Evolutionary conservation across 2,888 invertebrate genomes (phyloP).

Genomic region (Patella ulyssiponensis): DNA sequence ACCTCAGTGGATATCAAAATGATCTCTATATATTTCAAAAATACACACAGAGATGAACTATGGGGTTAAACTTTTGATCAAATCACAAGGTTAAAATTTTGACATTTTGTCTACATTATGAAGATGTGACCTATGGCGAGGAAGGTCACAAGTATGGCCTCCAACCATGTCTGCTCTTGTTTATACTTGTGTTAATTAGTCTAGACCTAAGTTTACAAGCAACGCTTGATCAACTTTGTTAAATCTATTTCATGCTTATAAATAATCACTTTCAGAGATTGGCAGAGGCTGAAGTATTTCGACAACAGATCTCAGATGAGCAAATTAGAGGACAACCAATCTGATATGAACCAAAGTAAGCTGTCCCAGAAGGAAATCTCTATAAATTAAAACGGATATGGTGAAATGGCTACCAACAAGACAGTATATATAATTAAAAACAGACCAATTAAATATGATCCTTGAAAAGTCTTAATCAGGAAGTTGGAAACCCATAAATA

Average conservation of each 20-base stretch:
- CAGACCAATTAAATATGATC: not conserved
- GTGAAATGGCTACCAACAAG: not conserved
- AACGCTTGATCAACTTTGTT: constrained; percentile 8
- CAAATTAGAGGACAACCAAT: not conserved
- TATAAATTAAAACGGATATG: not conserved
- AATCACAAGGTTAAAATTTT: no score
- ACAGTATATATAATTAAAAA: not conserved
- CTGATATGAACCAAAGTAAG: not conserved
- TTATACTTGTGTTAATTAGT: not conserved
- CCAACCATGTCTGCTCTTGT: not conserved
- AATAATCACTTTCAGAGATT: constrained; percentile 5
- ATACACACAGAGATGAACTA: no score
- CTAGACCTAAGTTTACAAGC: constrained; percentile 6
- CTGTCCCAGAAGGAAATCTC: not conserved
- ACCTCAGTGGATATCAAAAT: no score
- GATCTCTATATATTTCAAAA: no score
- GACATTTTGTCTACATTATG: not conserved
- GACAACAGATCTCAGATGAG: not conserved
- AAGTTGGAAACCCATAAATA: no score
- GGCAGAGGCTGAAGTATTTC: not conserved
- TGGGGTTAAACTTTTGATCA: no score
- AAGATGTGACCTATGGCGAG: not conserved
- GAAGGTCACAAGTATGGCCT: not conserved
- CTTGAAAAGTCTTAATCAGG: no score
- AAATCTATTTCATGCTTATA: constrained; percentile 11